Percentiles rank a stretch among this genome's conserved stretches.
phyloP scores from a whole-genome alignment of 2,888 invertebrate genomes.

The Eumacrocentrus americanus region DNA sequence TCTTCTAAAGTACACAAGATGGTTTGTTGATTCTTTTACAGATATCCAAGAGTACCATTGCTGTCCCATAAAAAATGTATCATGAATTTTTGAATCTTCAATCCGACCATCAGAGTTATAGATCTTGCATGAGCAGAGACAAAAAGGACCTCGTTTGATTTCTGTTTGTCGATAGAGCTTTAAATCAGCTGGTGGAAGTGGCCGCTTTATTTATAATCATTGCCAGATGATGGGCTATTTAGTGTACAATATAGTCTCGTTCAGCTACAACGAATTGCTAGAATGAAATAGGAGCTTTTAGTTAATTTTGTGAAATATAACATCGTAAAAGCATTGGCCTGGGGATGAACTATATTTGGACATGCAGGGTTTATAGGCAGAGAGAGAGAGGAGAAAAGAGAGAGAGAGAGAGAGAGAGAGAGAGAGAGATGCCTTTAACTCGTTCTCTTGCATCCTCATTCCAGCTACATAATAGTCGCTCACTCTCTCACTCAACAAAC shows the following conservation, averaged over 20 bases:
- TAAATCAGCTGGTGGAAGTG: constrained; percentile 27
- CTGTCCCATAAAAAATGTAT: too few species aligned
- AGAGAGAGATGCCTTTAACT: too few species aligned
- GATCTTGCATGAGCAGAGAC: neutral
- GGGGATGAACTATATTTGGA: constrained; percentile 26
- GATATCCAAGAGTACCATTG: too few species aligned
- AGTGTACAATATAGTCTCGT: neutral
- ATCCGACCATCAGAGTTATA: too few species aligned
- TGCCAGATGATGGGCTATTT: constrained; percentile 29
- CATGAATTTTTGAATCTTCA: too few species aligned
- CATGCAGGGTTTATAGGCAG: constrained; percentile 25
- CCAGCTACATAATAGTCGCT: too few species aligned
- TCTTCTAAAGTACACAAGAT: too few species aligned
- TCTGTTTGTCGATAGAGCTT: neutral
- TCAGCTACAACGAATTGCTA: neutral
- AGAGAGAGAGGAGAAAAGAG: too few species aligned
- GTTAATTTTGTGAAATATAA: constrained; percentile 43
- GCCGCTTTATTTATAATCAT: constrained; percentile 39
- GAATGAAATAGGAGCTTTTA: constrained; percentile 37
- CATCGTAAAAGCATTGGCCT: constrained; percentile 38
- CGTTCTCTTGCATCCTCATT: too few species aligned
- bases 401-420: too few species aligned
- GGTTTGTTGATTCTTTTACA: too few species aligned
- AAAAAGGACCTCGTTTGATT: neutral
- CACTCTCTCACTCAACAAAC: too few species aligned